Conservation (phyloP, 2,888 invertebrate genomes). For the Chydorus sphaericus region DNA sequence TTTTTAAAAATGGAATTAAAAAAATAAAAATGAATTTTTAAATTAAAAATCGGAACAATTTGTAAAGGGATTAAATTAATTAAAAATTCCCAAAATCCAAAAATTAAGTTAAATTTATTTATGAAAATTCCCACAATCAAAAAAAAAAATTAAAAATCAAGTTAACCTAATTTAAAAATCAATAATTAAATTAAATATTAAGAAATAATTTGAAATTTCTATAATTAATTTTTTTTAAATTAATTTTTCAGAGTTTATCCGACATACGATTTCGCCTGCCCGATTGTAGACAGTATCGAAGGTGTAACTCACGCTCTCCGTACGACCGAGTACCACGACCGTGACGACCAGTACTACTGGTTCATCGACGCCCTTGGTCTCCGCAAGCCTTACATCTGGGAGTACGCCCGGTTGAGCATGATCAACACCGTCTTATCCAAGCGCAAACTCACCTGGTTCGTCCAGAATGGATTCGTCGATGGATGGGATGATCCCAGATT, state of each 20-base stretch:
- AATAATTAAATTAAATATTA: too few species aligned
- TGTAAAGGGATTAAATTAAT: too few species aligned
- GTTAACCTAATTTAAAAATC: too few species aligned
- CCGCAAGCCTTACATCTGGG: slow-evolving; percentile 87
- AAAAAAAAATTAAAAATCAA: too few species aligned
- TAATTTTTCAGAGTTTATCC: slow-evolving; percentile 82
- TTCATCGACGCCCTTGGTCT: slow-evolving; percentile 73
- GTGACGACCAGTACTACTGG: slow-evolving; percentile 97
- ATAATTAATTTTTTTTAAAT: too few species aligned
- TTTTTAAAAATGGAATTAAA: background rate
- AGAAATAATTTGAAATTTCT: too few species aligned
- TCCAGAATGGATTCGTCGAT: slow-evolving; percentile 81
- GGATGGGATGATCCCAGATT: slow-evolving; percentile 99
- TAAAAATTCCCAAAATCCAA: too few species aligned
- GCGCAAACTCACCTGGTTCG: slow-evolving; percentile 95
- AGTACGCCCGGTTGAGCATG: slow-evolving; percentile 92
- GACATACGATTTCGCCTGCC: slow-evolving; percentile 99
- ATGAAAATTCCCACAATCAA: too few species aligned
- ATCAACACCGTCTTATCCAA: slow-evolving; percentile 97
- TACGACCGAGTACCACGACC: slow-evolving; percentile 96
- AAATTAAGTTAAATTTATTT: too few species aligned
- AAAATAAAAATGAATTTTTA: too few species aligned
- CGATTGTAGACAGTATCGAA: slow-evolving; percentile 94
- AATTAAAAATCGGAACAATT: too few species aligned
- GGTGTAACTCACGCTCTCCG: slow-evolving; percentile 92